These are phyloP conservation scores for Callospermophilus lateralis DNA, from an alignment of 2,113 vertebrate genomes.

Conservation along the genomic window DNA sequence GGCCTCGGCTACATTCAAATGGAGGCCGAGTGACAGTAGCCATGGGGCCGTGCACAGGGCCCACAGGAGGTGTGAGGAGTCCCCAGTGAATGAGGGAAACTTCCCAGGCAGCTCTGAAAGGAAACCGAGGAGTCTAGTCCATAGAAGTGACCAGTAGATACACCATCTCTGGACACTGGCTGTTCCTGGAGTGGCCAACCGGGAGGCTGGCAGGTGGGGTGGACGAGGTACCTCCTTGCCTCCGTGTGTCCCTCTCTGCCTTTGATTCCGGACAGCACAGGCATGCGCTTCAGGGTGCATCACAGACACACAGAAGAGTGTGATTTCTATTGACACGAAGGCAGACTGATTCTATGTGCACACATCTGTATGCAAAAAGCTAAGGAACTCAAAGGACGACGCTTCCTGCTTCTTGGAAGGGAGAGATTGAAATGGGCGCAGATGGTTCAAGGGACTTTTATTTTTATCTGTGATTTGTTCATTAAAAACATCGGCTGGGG, in stretches of 20 bases:
- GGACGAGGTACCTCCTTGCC: not conserved
- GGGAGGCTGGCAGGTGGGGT: no score
- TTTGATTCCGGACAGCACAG: accelerated
- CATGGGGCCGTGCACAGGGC: not conserved
- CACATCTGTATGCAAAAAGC: accelerated
- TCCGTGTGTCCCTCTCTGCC: not conserved
- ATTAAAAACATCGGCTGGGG: not conserved
- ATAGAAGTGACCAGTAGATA: not conserved
- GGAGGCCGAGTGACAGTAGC: not conserved
- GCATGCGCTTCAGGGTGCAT: not conserved
- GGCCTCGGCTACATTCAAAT: no score
- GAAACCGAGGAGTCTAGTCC: not conserved
- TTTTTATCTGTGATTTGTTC: not conserved
- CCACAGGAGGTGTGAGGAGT: no score
- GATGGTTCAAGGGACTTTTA: not conserved
- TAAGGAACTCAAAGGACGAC: not conserved
- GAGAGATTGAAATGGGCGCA: not conserved
- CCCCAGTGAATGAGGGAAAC: no score
- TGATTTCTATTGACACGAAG: not conserved
- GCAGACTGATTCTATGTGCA: not conserved
- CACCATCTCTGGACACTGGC: not conserved
- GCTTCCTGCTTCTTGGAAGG: not conserved
- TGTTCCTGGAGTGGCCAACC: not conserved
- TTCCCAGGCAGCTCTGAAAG: not conserved
- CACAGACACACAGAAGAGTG: accelerated